Conservation (phyloP, 1,140 invertebrate genomes). For the Drosophila mauritiana region DNA sequence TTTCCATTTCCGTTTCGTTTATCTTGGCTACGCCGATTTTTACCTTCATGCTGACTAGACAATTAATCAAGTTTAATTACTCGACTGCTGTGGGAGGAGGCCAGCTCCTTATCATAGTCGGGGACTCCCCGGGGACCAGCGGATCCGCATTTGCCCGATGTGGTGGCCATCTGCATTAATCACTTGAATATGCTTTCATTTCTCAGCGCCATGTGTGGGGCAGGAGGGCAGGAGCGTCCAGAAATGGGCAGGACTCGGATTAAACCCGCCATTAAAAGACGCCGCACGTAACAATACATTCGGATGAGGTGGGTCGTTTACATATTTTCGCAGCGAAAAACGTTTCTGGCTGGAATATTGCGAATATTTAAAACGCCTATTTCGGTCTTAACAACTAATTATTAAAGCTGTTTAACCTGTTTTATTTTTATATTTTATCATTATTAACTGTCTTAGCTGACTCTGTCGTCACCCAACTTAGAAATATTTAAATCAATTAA, state of each 20-base stretch:
- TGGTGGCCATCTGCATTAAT: constrained; percentile 70
- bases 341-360: constrained; percentile 1
- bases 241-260: constrained; percentile 32
- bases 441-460: too few relatives aligned
- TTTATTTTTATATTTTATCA: too few relatives aligned
- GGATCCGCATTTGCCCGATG: constrained; percentile 31
- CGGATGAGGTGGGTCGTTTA: constrained; percentile 65
- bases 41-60: constrained; percentile 77
- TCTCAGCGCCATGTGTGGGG: constrained; percentile 61
- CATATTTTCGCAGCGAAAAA: constrained; percentile 57
- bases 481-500: too few relatives aligned
- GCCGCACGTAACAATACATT: constrained; percentile 69
- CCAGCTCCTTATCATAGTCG: constrained; percentile 14
- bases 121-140: constrained; percentile 10
- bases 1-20: constrained; percentile 80
- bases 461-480: too few relatives aligned
- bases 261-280: constrained; percentile 56
- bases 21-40: constrained; percentile 75
- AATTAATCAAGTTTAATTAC: constrained; percentile 83
- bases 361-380: constrained; percentile 12
- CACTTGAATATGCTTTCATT: constrained; percentile 77
- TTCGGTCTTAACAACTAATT: not conserved
- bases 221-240: not conserved
- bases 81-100: constrained; percentile 25
- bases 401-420: not conserved